Evolutionary conservation across 2,797 vertebrate genomes (phyloP), one percentile per base, ranked within the genome.

Genomic region (Myiotriccus ornatus): DNA sequence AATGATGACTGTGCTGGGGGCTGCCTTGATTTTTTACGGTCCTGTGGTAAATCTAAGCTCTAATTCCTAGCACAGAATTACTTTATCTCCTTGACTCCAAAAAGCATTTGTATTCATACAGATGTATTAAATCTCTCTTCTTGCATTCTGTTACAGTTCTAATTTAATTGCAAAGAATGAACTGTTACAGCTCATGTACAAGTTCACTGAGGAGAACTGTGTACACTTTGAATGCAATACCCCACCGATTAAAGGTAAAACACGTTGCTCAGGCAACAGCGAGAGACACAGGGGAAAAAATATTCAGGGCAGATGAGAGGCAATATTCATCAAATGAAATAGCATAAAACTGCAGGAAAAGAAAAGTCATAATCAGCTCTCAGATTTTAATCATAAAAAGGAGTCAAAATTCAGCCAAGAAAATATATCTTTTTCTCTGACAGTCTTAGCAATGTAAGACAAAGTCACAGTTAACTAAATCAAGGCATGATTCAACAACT

Each of bases 401-500:
- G 55, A 95, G 60, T 67, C 17, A 88, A 89, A 95, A 74, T 79
- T 93, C 83, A 82, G 87, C 74, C 92, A 92, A 86, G 53, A 86
- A 92, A 87, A 78, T 64, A 84, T 67, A 27, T 23, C 60, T 94
- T 94, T 91, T 84, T 85, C 59, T 91, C 89, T 94, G 76, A 93
- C 78, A 91, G 74, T 56, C 11, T 57, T 59, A 79, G 70, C 73
- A 62, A 28, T 86, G 37, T n/a, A 47, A 88, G 65, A 88, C 79
- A 92, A 92, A 93, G 65, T 49, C 85, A 63, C 39, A 70, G 55
- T 55, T 81, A 93, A 78, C 76, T 82, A 90, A 93, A 93, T 76
- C 91, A 94, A 93, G 85, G 74, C 74, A 50, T 82, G 85, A 95
- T 93, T 93, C 91, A 95, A 95, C 91, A 88, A 55, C 65, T 90